A percentile compares a stretch with the other conserved stretches of the same genome.
These are phyloP conservation scores for Proterorhinus semilunaris DNA, from an alignment of 2,113 vertebrate genomes.

Conservation along the genomic window DNA sequence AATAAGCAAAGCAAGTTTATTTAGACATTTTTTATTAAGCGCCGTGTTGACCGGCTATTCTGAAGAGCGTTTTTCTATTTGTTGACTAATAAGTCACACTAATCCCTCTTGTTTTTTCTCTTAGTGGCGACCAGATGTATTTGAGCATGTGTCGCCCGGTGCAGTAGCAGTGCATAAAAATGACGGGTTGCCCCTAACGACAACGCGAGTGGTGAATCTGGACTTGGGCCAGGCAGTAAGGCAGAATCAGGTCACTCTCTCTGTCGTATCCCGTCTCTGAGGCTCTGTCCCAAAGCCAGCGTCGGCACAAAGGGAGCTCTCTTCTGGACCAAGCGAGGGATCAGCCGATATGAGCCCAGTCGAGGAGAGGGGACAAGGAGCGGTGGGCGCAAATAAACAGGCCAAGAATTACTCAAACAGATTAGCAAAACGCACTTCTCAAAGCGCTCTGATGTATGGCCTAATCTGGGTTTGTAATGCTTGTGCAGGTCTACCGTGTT, in stretches of 20 bases:
- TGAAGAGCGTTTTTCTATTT: too few relatives aligned
- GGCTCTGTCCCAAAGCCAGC: slow-evolving; percentile 65
- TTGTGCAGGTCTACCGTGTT: slow-evolving; percentile 35
- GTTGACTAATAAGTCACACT: too few relatives aligned
- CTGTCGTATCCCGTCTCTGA: slow-evolving; percentile 62
- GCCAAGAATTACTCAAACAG: slow-evolving; percentile 55
- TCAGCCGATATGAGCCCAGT: slow-evolving; percentile 53
- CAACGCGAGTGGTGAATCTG: slow-evolving; percentile 50
- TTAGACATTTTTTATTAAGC: too few relatives aligned
- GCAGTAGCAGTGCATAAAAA: not conserved
- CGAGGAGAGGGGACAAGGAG: not conserved
- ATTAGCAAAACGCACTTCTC: slow-evolving; percentile 49
- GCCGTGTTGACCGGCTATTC: too few relatives aligned
- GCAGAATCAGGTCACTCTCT: slow-evolving; percentile 77
- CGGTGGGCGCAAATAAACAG: slow-evolving; percentile 19
- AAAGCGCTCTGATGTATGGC: slow-evolving; percentile 62
- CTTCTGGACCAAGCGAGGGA: slow-evolving; percentile 61
- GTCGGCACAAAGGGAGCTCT: slow-evolving; percentile 69
- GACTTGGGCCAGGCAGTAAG: slow-evolving; percentile 58
- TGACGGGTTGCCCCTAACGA: slow-evolving; percentile 41
- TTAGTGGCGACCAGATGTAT: slow-evolving; percentile 5
- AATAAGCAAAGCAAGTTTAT: too few relatives aligned
- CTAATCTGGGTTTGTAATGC: slow-evolving; percentile 43
- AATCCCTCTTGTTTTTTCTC: not conserved
- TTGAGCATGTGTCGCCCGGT: slow-evolving; percentile 5